A percentile compares a stretch with the other conserved stretches of the same genome.
Conservation (phyloP, 2,113 vertebrate genomes). For the Colinus virginianus region DNA sequence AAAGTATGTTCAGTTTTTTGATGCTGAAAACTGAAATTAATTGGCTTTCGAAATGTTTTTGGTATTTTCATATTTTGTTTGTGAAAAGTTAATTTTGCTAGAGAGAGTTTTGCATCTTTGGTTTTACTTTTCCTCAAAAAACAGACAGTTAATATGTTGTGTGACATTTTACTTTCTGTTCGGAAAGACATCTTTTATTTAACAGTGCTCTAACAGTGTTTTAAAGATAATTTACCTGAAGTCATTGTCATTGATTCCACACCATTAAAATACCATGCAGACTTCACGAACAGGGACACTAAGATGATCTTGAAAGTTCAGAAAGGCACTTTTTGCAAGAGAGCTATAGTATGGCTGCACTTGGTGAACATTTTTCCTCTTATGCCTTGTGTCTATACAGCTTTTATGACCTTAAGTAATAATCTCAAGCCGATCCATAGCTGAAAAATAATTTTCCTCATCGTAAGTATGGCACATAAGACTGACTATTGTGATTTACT, state of each 20-base stretch:
- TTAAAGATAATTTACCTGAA: conserved; percentile 37
- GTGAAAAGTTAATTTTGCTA: not conserved
- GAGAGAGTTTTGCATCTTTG: not conserved
- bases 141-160: not conserved
- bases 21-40: conserved; percentile 32
- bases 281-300: not conserved
- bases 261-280: not conserved
- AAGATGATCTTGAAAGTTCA: conserved; percentile 19
- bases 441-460: not conserved
- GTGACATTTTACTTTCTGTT: conserved; percentile 50
- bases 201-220: conserved; percentile 29
- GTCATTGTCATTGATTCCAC: conserved; percentile 24
- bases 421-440: not conserved
- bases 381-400: not conserved
- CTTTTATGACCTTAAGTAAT: conserved; percentile 26
- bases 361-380: not conserved
- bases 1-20: not conserved
- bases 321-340: conserved; percentile 16
- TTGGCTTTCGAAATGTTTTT: conserved; percentile 15
- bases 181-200: conserved; percentile 61
- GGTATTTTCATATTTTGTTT: conserved; percentile 12
- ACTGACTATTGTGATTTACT: not conserved
- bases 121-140: conserved; percentile 10
- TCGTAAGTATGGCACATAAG: not conserved
- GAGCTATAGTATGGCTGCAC: not conserved